These are phyloP conservation scores for Nyctereutes procyonoides DNA, from an alignment of 2,113 vertebrate species.

Conservation along the genomic window DNA sequence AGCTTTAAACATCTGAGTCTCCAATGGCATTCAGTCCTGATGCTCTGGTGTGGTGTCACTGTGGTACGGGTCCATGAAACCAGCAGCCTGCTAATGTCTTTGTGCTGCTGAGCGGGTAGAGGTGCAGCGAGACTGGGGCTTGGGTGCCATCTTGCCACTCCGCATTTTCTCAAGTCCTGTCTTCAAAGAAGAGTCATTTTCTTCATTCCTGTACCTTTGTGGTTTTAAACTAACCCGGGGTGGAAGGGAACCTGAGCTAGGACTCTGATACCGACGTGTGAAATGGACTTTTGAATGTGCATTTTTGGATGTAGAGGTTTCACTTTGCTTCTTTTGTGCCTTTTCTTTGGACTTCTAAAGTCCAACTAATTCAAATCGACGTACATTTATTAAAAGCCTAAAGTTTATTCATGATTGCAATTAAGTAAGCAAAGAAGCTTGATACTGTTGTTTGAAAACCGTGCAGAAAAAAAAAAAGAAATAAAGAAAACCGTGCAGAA, in stretches of 20 bases:
- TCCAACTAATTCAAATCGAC: background rate
- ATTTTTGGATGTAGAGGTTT: constrained; percentile 90
- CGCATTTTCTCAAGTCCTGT: constrained; percentile 92
- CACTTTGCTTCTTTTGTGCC: constrained; percentile 92
- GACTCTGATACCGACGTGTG: constrained; percentile 95
- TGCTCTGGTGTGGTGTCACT: constrained; percentile 86
- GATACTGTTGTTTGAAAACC: fast-evolving
- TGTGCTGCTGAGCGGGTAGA: constrained; percentile 91
- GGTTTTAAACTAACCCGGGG: constrained; percentile 97
- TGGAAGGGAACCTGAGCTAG: constrained; percentile 93
- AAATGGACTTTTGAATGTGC: constrained; percentile 96
- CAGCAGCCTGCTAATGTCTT: constrained; percentile 93
- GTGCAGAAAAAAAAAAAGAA: too few species aligned
- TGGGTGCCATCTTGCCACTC: constrained; percentile 91
- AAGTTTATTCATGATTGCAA: background rate
- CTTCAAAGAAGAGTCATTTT: constrained; percentile 94
- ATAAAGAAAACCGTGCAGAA: too few species aligned
- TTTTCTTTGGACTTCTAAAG: constrained; percentile 90
- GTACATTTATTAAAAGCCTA: background rate
- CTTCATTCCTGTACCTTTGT: constrained; percentile 98
- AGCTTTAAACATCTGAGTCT: constrained; percentile 87
- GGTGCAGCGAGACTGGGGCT: constrained; percentile 90
- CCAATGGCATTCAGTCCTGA: constrained; percentile 85
- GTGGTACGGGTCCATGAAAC: constrained; percentile 86
- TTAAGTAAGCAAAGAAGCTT: background rate